Evolutionary conservation across 2,113 vertebrate species (phyloP).

Genomic region (Scatophagus argus): DNA sequence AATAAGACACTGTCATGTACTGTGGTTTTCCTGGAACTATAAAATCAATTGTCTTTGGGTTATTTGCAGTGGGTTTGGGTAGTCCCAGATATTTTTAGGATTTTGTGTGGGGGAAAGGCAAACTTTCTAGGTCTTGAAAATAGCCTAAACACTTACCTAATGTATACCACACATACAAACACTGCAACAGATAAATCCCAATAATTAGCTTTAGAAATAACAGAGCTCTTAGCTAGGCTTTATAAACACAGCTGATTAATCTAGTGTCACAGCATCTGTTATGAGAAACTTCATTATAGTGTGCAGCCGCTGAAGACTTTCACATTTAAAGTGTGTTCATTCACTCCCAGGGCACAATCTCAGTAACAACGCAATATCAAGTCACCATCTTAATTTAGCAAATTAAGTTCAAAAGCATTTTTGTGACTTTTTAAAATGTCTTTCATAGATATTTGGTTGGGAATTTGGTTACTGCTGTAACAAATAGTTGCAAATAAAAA

Average conservation of each 20-base stretch:
- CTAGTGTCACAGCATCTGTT: constrained; percentile 19
- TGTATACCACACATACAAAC: not conserved
- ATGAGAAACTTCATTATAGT: constrained; percentile 16
- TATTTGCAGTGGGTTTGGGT: not conserved
- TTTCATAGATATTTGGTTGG: not conserved
- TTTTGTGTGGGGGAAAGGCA: too few species aligned
- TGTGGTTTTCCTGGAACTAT: not conserved
- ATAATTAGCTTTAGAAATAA: not conserved
- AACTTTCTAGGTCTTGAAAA: not conserved
- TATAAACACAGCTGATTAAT: constrained; percentile 9
- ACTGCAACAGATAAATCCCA: not conserved
- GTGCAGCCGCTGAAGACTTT: constrained; percentile 6
- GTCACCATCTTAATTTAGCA: not conserved
- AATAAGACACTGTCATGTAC: not conserved
- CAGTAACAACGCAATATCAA: not conserved
- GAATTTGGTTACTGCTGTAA: not conserved
- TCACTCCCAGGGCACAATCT: not conserved
- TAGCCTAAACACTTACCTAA: not conserved
- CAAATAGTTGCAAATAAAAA: not conserved
- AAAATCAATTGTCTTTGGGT: not conserved
- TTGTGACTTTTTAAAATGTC: not conserved
- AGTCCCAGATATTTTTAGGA: not conserved
- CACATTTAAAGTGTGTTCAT: constrained; percentile 7
- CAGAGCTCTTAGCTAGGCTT: constrained; percentile 1
- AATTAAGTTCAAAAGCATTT: not conserved